phyloP scores from a whole-genome alignment of 2,113 vertebrate species.

The Antennarius striatus region DNA sequence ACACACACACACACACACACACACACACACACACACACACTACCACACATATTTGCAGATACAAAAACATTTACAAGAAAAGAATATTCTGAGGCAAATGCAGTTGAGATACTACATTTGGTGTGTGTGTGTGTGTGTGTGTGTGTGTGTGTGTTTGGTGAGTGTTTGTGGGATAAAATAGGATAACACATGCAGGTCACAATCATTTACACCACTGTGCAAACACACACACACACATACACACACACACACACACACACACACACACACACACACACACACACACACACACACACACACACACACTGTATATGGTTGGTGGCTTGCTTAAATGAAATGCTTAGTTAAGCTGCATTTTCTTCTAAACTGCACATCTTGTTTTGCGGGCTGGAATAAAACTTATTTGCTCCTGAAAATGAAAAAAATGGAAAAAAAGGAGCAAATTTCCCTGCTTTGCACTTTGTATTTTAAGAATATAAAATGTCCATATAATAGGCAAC shows the following conservation, averaged over 20 bases:
- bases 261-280: no score
- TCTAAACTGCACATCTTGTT: neutral
- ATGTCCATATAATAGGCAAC: conserved; percentile 60
- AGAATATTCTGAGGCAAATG: conserved; percentile 45
- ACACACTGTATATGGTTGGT: no score
- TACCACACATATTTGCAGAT: conserved; percentile 72
- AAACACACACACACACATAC: no score
- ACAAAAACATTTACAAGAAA: conserved; percentile 65
- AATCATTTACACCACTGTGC: no score
- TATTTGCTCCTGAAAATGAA: conserved; percentile 27
- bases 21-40: conserved; percentile 62
- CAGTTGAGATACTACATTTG: conserved; percentile 65
- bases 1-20: conserved; percentile 53
- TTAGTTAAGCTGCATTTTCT: conserved; percentile 9
- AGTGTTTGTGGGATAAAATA: conserved; percentile 3
- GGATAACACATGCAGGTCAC: conserved; percentile 1
- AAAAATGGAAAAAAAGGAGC: conserved; percentile 21
- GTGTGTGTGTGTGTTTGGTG: conserved; percentile 4
- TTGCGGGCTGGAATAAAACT: conserved; percentile 16
- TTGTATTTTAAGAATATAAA: conserved; percentile 61
- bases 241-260: no score
- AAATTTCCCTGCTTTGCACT: conserved; percentile 62
- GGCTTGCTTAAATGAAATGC: neutral
- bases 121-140: conserved; percentile 20
- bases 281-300: no score